phyloP scores from a whole-genome alignment of 2,888 invertebrate species.

The Sisyra nigra region DNA sequence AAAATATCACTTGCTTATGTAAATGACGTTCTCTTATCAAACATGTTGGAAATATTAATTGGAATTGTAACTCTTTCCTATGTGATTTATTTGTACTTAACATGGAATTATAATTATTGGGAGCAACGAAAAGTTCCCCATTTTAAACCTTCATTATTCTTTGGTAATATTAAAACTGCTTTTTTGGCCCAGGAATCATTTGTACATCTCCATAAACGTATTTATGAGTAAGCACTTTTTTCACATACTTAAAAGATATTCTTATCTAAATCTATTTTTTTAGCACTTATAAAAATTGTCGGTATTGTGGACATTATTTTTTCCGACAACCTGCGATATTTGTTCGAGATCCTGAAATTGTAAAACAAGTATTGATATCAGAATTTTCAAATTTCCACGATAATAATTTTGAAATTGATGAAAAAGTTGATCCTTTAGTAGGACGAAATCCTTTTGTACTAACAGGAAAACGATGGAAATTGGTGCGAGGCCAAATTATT shows the following conservation, averaged over 20 bases:
- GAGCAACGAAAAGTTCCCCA: neutral
- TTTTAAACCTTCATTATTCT: neutral
- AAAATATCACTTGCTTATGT: too few relatives aligned
- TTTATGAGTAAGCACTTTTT: too few relatives aligned
- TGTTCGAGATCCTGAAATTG: neutral
- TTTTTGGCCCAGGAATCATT: too few relatives aligned
- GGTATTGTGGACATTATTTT: neutral
- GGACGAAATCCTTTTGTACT: conserved; percentile 19
- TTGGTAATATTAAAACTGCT: neutral
- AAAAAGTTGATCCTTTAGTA: conserved; percentile 15
- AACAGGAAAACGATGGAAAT: conserved; percentile 16
- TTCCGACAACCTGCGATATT: conserved; percentile 1
- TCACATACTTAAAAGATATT: neutral
- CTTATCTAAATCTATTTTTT: neutral
- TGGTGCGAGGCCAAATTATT: conserved; percentile 7
- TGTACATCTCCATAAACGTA: too few relatives aligned
- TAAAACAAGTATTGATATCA: neutral
- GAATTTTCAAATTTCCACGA: conserved; percentile 1
- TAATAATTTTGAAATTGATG: conserved; percentile 8
- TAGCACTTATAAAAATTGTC: neutral
- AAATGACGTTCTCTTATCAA: too few relatives aligned
- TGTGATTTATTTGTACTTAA: neutral
- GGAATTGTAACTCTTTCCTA: neutral
- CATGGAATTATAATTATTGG: conserved; percentile 4
- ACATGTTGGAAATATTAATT: neutral